Evolutionary conservation across 2,113 vertebrate species (phyloP), one percentile per base, ranked within the genome.

Genomic region (Syngnathus scovelli): DNA sequence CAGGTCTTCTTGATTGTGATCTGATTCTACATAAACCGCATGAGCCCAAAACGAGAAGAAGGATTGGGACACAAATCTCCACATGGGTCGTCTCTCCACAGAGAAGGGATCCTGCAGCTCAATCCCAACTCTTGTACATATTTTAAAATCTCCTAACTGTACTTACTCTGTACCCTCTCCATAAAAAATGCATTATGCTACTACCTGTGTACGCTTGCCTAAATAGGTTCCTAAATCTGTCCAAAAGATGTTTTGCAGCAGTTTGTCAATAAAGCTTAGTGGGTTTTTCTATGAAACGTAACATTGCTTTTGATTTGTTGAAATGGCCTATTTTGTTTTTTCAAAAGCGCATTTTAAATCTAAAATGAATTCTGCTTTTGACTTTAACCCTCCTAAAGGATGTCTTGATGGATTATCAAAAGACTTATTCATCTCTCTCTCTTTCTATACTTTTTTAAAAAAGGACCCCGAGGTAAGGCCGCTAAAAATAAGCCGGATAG

Each of bases 221-320:
- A 98, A 98, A 92, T 97, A 98, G 95, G 96, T 96, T 95, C 94
- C 94, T 96, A 94, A 94, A 98, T 92, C 94, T 93, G 90, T 95
- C 95, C 93, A 94, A 93, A 94, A 91, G 91, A 90, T 95, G 90
- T 94, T 96, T 94, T 98, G 94, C 95, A 94, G 91, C 93, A 92
- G 91, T 94, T 93, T 98, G 95, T 98, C 95, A 98, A 98, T 98
- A 98, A 96, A 98, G 95, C 94, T 93, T 93, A 96, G 94, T 94
- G 94, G 94, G 95, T 98, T 98, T 33, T 97, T 96, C 86, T 94
- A 95, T 95, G 95, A 95, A 90, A 94, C 92, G 88, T 93, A 96
- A 98, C 94, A 3, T 92, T 98, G 94, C 93, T 93, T 48, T 96
- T 95, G 55, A 95, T 95, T 95, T 98, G 93, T 93, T 89, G 84